phyloP scores from a whole-genome alignment of 2,888 invertebrate genomes.

The Eilema depressum region DNA sequence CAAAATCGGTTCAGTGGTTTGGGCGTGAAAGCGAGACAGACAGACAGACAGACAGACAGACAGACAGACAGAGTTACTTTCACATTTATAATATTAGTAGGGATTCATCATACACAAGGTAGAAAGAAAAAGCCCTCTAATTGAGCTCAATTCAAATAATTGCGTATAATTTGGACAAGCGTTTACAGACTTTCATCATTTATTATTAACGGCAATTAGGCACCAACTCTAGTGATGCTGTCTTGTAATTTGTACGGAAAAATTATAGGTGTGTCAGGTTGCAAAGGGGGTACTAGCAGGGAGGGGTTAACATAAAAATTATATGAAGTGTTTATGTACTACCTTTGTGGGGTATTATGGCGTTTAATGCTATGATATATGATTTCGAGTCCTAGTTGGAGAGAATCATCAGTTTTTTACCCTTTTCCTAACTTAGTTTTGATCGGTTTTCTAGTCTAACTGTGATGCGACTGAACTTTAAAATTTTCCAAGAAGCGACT shows the following conservation, averaged over 20 bases:
- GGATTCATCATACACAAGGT: background rate
- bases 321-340: background rate
- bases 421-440: no score
- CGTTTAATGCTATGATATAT: no score
- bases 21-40: no score
- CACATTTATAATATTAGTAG: no score
- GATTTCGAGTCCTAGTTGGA: no score
- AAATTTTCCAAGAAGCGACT: no score
- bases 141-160: slow-evolving; percentile 11
- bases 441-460: no score
- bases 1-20: no score
- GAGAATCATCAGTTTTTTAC: no score
- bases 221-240: slow-evolving; percentile 26
- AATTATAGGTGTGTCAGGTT: slow-evolving; percentile 13
- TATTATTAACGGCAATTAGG: slow-evolving; percentile 29
- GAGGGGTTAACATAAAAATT: slow-evolving; percentile 1
- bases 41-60: no score
- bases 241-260: slow-evolving; percentile 41
- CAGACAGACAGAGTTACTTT: no score
- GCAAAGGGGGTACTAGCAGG: background rate
- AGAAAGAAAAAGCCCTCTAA: background rate
- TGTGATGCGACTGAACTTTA: no score
- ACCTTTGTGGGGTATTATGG: background rate
- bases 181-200: slow-evolving; percentile 16
- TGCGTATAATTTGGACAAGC: slow-evolving; percentile 7